Base-by-base conservation (phyloP, 2,113 vertebrate species). In the Lasiurus borealis region DNA sequence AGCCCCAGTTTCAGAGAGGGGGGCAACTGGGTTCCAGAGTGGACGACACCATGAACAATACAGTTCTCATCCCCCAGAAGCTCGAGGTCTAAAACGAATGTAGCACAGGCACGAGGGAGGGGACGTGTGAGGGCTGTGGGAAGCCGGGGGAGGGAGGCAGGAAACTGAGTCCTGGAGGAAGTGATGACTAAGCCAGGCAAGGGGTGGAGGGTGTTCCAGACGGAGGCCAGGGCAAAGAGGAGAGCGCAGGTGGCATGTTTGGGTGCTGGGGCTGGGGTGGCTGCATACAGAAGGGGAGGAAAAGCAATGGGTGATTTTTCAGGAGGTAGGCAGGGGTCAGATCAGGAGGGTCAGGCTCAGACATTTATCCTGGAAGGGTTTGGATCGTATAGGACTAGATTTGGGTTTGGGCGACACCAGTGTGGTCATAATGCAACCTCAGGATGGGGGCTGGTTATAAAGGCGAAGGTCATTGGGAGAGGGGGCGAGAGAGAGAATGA, bases 131-230 rank as follows among this genome's bases (percentile, higher is more conserved):
- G 48, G 15, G 8, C 44, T 44, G 29, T 8, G 69, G 23, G 78
- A 71, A 34, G 5, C 48, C 8, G 12, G 44, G 15, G 54, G 36
- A 29, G 44, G 23, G 25, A 16, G 46, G 7, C 8, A 15, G 7
- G 34, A n/a, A 64, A 44, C 40, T 25, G 16, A 75, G 31, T n/a
- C 31, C 64, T 40, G 13, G 5, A 72, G 88, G 77, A 88, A 62
- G 36, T 62, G 66, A 46, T 34, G 66, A 75, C 73, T 34, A 81
- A 88, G 77, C 59, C 66, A 85, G 86, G 44, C 62, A 46, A 27
- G n/a, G 9, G 29, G 5, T 8, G 3, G 40, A 52, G 50, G 52
- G 31, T 92, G 75, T 44, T 25, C 4, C 19, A 36, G 46, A 50
- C 25, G 40, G 34, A 77, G 48, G 19, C 25, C 54, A 21, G 14